Evolutionary conservation across 2,797 vertebrate species (phyloP).

Genomic region (Pseudochirops cupreus): DNA sequence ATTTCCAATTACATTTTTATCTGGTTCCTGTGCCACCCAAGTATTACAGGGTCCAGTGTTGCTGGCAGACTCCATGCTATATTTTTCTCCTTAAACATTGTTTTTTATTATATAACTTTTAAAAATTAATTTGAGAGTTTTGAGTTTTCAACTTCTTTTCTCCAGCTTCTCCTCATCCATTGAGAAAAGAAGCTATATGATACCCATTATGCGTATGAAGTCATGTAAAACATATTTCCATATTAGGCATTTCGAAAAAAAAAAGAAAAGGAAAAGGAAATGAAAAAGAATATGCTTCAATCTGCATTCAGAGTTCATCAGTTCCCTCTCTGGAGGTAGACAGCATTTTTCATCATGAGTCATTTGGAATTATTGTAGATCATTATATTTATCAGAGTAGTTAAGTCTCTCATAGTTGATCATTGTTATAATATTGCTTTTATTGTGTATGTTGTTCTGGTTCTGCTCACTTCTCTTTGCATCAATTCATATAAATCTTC

Average conservation of each 20-base stretch:
- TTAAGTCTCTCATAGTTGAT: background rate
- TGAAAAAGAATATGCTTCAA: background rate
- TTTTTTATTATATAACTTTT: background rate
- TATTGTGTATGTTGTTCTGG: background rate
- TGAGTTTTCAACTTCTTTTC: background rate
- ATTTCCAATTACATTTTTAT: background rate
- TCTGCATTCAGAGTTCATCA: background rate
- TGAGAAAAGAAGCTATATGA: background rate
- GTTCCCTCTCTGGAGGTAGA: background rate
- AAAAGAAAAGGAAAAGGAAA: background rate
- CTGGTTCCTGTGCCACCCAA: background rate
- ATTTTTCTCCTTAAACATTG: background rate
- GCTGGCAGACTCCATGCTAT: background rate
- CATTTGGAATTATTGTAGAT: background rate
- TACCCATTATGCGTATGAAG: background rate
- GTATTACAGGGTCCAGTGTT: background rate
- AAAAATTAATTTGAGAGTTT: background rate
- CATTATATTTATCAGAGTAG: background rate
- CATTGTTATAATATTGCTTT: background rate
- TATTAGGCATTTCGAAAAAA: background rate
- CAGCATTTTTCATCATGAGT: background rate
- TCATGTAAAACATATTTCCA: background rate
- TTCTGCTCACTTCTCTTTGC: background rate
- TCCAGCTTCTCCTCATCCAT: background rate
- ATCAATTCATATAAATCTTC: background rate